These are phyloP conservation scores for Mylabris sibirica DNA, from an alignment of 2,888 invertebrate genomes.

Conservation along the genomic window DNA sequence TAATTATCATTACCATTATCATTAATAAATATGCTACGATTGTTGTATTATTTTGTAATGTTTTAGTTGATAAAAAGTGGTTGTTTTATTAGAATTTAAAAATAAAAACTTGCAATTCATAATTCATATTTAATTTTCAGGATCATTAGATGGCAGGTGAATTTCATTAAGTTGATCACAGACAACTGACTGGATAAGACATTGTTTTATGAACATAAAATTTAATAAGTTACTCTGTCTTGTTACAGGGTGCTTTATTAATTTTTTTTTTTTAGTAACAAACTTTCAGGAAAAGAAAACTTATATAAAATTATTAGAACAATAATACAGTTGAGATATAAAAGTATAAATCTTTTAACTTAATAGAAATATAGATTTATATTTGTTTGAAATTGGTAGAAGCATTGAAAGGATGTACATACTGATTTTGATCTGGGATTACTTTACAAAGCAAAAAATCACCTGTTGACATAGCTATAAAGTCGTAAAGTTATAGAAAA, in stretches of 20 bases:
- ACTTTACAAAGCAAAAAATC: slow-evolving; percentile 19
- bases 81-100: background rate
- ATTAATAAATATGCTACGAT: slow-evolving; percentile 33
- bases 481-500: slow-evolving; percentile 26
- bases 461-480: slow-evolving; percentile 30
- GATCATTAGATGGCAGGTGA: background rate
- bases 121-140: slow-evolving; percentile 11
- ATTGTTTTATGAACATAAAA: slow-evolving; percentile 14
- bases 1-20: slow-evolving; percentile 30
- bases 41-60: slow-evolving; percentile 12
- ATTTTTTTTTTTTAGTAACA: background rate
- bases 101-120: background rate
- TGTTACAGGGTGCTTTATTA: background rate
- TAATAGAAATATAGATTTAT: background rate
- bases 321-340: background rate
- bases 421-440: background rate
- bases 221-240: slow-evolving; percentile 4
- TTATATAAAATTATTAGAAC: background rate
- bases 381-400: background rate
- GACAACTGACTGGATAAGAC: background rate
- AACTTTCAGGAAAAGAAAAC: background rate
- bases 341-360: background rate
- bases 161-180: slow-evolving; percentile 14
- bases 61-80: background rate
- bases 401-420: background rate